Base-by-base conservation (phyloP, 2,888 invertebrate species). In the Lepas anatifera region DNA sequence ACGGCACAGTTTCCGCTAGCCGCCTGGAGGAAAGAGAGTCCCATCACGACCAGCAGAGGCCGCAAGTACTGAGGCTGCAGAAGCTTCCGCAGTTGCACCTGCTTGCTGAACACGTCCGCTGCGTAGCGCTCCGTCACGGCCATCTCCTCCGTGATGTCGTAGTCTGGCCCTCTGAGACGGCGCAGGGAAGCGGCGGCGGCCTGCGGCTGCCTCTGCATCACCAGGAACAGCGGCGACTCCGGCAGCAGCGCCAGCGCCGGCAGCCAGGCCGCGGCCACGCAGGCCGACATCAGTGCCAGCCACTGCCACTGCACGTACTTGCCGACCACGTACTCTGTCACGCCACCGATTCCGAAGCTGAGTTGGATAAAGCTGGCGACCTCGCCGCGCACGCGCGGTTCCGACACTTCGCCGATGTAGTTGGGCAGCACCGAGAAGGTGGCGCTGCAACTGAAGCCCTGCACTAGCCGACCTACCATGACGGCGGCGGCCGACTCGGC, bases 21-120 rank as follows among this genome's bases (percentile, higher is more conserved):
- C 80, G 97, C 96, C 83, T 97, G 96, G 82, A 96, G 95, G 76
- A 94, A 86, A 95, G 96, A 96, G 68, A 97, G 83, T 0, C 91
- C 89, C 32, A 95, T 80, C 0, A 91, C 88, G 74, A 95, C 91
- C 3, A 87, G 79, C 50, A 96, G 80, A 0, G 95, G 92, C 75
- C 88, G 89, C 68, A 88, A 78, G 77, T 93, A 87, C 75, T 85
- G 86, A 46, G 25, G 52, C 8, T 29, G 52, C 11, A 52, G 52
- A 27, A 18, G 16, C 25, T 52, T 16, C 13, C 52, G 52, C 29
- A 29, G 52, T 16, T 16, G 52, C 29, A 29, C 52, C 27, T 18
- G 27, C 29, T 29, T 27, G 16, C 16, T 11, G 29, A 52, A 29
- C 52, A 52, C 52, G 52, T 52, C 52, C 16, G 29, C 27, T 4